These are phyloP conservation scores for Poeciliopsis prolifica DNA, from an alignment of 2,113 vertebrate species.

Conservation along the genomic window DNA sequence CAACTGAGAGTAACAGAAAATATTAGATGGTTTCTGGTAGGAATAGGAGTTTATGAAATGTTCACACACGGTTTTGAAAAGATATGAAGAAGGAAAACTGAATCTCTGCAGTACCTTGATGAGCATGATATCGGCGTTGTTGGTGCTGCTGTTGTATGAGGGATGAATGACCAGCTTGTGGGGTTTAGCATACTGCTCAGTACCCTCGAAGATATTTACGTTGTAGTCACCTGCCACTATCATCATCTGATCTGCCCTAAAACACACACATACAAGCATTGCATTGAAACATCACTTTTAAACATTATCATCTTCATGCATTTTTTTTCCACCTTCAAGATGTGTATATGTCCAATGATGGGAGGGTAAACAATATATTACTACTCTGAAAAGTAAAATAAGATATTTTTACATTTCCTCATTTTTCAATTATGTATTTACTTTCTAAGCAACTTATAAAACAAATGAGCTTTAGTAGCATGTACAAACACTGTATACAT, in stretches of 20 bases:
- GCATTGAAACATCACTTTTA: not conserved
- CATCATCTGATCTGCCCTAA: conserved; percentile 76
- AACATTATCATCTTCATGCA: not conserved
- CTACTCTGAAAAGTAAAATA: no score
- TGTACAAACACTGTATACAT: no score
- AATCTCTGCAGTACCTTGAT: conserved; percentile 75
- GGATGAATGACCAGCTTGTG: conserved; percentile 76
- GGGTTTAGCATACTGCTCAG: conserved; percentile 79
- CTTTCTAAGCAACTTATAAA: no score
- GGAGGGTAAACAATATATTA: no score
- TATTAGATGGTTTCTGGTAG: not conserved
- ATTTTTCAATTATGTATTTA: no score
- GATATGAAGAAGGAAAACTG: not conserved
- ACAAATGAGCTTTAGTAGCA: no score
- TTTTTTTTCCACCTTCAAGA: not conserved
- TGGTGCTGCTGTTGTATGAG: conserved; percentile 75
- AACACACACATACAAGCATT: conserved; percentile 18
- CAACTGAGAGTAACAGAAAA: conserved; percentile 65
- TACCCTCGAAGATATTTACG: conserved; percentile 76
- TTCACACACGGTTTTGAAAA: not conserved
- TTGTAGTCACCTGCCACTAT: conserved; percentile 80
- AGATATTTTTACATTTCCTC: no score
- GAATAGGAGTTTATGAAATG: not conserved
- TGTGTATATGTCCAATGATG: not conserved
- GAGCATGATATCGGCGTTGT: conserved; percentile 84